Conservation (phyloP, 2,113 vertebrate species). For the Heteronetta atricapilla region DNA sequence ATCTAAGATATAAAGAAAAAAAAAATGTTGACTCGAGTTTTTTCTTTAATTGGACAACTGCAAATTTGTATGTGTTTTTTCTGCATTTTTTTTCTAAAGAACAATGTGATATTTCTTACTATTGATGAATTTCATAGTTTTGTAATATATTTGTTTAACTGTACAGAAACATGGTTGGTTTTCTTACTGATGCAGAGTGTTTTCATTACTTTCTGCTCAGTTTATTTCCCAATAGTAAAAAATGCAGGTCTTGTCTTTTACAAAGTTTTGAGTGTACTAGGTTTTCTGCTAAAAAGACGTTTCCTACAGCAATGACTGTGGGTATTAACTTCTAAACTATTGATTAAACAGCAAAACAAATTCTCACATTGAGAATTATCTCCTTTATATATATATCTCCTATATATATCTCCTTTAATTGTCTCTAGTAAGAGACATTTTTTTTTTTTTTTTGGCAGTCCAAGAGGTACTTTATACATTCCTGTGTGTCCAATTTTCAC, state of each 20-base stretch:
- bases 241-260: neutral
- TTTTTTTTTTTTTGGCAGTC: neutral
- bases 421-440: neutral
- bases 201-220: neutral
- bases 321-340: neutral
- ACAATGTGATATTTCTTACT: neutral
- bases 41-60: neutral
- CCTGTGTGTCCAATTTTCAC: neutral
- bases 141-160: neutral
- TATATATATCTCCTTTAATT: neutral
- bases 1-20: neutral
- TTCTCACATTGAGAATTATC: neutral
- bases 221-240: neutral
- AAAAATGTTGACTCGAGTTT: neutral
- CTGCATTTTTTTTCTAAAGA: neutral
- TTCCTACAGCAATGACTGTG: neutral
- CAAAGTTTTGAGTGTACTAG: neutral
- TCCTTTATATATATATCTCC: neutral
- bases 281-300: neutral
- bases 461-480: neutral
- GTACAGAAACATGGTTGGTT: accelerated
- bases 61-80: no score
- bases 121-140: neutral
- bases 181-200: neutral
- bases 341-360: neutral